Evolutionary conservation across 2,113 vertebrate species (phyloP).

Genomic region (Stigmatopora nigra): DNA sequence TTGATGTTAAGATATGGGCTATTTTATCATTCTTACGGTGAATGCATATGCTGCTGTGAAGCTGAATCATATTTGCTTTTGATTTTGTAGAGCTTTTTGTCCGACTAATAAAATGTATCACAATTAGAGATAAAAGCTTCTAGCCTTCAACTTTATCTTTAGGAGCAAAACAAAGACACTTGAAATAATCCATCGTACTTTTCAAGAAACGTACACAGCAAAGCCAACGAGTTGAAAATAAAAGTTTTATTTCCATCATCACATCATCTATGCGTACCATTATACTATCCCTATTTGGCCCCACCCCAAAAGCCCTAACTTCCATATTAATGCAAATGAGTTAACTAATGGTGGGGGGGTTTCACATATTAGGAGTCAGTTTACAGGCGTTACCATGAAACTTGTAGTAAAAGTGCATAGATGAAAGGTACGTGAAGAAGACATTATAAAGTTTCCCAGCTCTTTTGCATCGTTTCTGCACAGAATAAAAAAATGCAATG

Average conservation of each 20-base stretch:
- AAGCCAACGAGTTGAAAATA: background rate
- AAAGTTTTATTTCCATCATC: background rate
- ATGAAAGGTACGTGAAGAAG: slow-evolving; percentile 5
- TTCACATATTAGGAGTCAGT: slow-evolving; percentile 7
- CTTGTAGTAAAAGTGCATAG: slow-evolving; percentile 18
- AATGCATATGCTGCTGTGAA: background rate
- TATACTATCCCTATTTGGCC: slow-evolving; percentile 12
- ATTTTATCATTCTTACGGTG: too few species aligned
- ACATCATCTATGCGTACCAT: slow-evolving; percentile 26
- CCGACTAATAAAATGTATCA: slow-evolving; percentile 1
- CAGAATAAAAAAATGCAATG: slow-evolving; percentile 13
- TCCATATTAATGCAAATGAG: slow-evolving; percentile 13
- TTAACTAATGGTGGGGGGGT: slow-evolving; percentile 15
- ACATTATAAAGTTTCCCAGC: slow-evolving; percentile 17
- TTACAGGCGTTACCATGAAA: slow-evolving; percentile 21
- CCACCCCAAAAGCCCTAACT: background rate
- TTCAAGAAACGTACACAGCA: background rate
- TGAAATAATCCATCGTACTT: background rate
- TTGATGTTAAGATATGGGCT: too few species aligned
- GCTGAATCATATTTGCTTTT: slow-evolving; percentile 1
- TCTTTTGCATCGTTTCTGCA: slow-evolving; percentile 11
- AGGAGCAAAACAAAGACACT: background rate
- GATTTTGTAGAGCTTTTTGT: background rate
- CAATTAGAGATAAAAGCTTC: background rate
- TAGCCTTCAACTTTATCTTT: background rate